Percentiles rank a stretch among this genome's conserved stretches.
Evolutionary conservation across 2,888 invertebrate species (phyloP).

Genomic region (Steinernema carpocapsae): DNA sequence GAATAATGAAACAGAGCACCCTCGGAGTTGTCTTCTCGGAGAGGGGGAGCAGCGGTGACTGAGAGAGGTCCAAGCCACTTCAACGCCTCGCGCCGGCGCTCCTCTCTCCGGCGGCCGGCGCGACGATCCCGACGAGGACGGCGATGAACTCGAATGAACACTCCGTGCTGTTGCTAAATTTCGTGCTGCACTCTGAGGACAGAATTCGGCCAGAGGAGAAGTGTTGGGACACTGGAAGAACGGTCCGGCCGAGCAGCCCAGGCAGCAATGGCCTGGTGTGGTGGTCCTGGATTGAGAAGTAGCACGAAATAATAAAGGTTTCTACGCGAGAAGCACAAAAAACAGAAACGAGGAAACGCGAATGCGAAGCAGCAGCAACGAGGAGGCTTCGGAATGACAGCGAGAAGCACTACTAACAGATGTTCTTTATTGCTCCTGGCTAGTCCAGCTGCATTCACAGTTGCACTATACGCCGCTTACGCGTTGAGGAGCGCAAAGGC

Average conservation of each 20-base stretch:
- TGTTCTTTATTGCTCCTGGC: constrained; percentile 15
- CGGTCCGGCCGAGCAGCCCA: neutral
- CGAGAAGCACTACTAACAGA: constrained; percentile 19
- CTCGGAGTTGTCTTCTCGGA: too few species aligned
- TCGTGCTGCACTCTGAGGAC: too few species aligned
- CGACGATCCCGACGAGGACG: neutral
- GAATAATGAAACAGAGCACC: neutral
- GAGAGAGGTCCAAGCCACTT: too few species aligned
- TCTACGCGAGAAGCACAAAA: constrained; percentile 21
- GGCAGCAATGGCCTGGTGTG: neutral
- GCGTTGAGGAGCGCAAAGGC: neutral
- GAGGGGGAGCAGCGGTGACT: too few species aligned
- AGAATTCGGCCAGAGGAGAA: too few species aligned
- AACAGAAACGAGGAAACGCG: too few species aligned
- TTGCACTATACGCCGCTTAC: neutral
- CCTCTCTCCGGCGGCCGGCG: neutral
- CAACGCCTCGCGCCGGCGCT: neutral
- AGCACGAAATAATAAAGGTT: constrained; percentile 8
- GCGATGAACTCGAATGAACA: too few species aligned
- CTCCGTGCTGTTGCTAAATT: too few species aligned
- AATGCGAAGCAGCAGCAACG: neutral
- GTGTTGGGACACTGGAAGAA: too few species aligned
- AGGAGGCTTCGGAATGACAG: neutral
- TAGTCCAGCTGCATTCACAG: too few species aligned
- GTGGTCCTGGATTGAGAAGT: constrained; percentile 22